Base-by-base conservation (phyloP, 2,888 invertebrate genomes). In the Criorhina ranunculi region DNA sequence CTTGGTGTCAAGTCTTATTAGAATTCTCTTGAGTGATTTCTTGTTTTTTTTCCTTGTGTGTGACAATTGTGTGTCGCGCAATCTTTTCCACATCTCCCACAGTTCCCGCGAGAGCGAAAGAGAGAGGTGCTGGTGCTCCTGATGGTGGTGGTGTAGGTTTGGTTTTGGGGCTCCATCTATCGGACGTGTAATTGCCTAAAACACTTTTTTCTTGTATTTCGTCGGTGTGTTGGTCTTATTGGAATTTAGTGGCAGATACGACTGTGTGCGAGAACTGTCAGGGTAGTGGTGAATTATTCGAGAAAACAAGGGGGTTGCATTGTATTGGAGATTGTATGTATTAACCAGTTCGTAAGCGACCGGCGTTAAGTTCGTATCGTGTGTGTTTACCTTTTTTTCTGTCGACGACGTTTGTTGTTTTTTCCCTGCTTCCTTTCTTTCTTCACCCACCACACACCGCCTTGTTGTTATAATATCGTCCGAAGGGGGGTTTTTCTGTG, bases 301-400 rank as follows among this genome's bases (percentile, higher is more conserved):
- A 87, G 80, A 82, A 86, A 86, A 86, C 85, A 87, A 87, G 88
- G 88, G 90, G 90, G 89, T 89, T 90, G 90, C 88, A 87, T 88
- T 88, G 88, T 86, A 86, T 88, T 88, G 88, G 87, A 88, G 87
- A 89, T 89, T 90, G 87, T 90, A 89, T 91, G 90, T 91, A 89
- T 90, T 89, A 91, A 90, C 90, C 92, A 92, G 92, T 92, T 91
- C 89, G 90, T 88, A 91, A 90, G 90, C 91, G 91, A 92, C 92
- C 92, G 92, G 92, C 92, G 91, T 91, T 91, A 89, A 90, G 91
- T 91, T 91, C 91, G 90, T 91, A 90, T 91, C 91, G 90, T 89
- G 87, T 88, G 87, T 88, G 88, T 86, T 62, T 87, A 79, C 69
- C 70, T 86, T 86, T 87, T 81, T 87, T 86, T 87, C 67, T 81